A percentile compares a stretch with the other conserved stretches of the same genome.
These are phyloP conservation scores for Nothocercus julius DNA, from an alignment of 2,113 vertebrate species.

Conservation along the genomic window DNA sequence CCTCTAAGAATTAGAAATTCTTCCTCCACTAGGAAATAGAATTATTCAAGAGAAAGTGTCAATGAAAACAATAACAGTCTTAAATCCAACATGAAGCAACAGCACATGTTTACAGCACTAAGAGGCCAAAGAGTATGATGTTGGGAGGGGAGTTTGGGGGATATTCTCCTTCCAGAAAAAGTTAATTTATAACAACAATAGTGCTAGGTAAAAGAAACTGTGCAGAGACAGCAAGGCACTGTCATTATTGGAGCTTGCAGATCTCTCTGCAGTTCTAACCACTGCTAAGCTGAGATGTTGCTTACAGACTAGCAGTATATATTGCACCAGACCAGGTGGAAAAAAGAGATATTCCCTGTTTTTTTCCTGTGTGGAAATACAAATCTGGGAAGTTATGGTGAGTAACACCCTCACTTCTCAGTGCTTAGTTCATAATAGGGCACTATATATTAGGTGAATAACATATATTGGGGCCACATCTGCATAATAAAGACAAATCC, in stretches of 20 bases:
- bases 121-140: not conserved
- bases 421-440: not conserved
- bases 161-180: not conserved
- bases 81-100: not conserved
- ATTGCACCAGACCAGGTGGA: not conserved
- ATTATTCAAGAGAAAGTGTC: not conserved
- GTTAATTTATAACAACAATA: not conserved
- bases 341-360: not conserved
- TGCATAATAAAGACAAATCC: not conserved
- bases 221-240: not conserved
- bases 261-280: not conserved
- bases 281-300: not conserved
- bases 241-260: not conserved
- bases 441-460: not conserved
- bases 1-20: not conserved
- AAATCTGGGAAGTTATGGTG: not conserved
- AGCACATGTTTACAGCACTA: fast-evolving
- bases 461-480: not conserved
- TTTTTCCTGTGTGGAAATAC: not conserved
- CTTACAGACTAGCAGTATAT: not conserved
- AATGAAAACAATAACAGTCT: not conserved
- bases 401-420: not conserved
- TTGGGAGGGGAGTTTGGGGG: not conserved
- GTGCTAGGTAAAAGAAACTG: not conserved
- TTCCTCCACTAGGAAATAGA: not conserved